Evolutionary conservation across 1,140 invertebrate genomes (phyloP).

Genomic region (Hycleus phaleratus): DNA sequence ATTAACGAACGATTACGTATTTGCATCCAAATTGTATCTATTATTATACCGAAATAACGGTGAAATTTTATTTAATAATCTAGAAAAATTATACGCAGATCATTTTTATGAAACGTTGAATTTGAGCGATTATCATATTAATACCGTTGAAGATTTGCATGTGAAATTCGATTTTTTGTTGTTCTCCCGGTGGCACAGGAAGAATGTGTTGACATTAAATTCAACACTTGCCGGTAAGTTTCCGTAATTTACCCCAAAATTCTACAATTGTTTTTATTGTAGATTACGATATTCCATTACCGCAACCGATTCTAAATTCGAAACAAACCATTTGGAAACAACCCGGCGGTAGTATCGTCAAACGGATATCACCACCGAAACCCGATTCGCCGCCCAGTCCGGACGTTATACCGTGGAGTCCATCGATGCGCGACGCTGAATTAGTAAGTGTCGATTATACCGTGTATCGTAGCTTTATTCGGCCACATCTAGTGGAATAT

Average conservation of each 20-base stretch:
- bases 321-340: not conserved
- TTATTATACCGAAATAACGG: constrained; percentile 30
- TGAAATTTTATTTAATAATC: constrained; percentile 22
- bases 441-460: not conserved
- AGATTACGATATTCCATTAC: too few relatives aligned
- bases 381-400: not conserved
- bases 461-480: not conserved
- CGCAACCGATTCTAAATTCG: too few relatives aligned
- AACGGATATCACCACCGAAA: not conserved
- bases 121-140: constrained; percentile 24
- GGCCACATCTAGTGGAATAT: too few relatives aligned
- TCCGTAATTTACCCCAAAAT: not conserved
- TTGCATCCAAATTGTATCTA: constrained; percentile 36
- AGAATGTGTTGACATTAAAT: constrained; percentile 30
- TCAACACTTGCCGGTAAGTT: constrained; percentile 30
- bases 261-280: too few relatives aligned
- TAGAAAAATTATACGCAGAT: constrained; percentile 27
- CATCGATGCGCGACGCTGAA: not conserved
- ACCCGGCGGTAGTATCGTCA: too few relatives aligned
- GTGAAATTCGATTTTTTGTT: constrained; percentile 31
- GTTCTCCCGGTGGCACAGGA: constrained; percentile 28
- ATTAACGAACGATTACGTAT: constrained; percentile 28
- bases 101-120: constrained; percentile 28
- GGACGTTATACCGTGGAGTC: not conserved
- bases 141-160: constrained; percentile 29